Conservation (phyloP, 1,140 invertebrate genomes). For the Eupeodes corollae region DNA sequence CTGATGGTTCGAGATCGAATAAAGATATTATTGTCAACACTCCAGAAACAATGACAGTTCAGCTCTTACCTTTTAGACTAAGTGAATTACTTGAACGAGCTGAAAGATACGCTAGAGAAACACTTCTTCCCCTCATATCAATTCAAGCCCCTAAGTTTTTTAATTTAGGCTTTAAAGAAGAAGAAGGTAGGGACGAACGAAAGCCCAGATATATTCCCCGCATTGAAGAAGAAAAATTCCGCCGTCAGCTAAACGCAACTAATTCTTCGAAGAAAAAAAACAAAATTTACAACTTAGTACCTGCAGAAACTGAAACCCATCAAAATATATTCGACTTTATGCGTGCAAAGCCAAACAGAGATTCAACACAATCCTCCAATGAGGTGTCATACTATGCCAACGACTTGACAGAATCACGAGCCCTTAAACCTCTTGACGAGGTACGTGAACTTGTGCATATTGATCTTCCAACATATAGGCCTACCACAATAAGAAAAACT, state of each 20-base stretch:
- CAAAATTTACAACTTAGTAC: not conserved
- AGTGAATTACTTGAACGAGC: constrained; percentile 67
- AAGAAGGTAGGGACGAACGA: constrained; percentile 11
- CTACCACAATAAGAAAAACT: constrained; percentile 5
- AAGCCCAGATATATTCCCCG: constrained; percentile 35
- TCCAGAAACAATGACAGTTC: constrained; percentile 50
- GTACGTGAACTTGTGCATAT: constrained; percentile 28
- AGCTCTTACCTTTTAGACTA: constrained; percentile 62
- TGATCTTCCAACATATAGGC: constrained; percentile 31
- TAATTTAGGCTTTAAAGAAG: constrained; percentile 21
- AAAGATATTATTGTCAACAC: not conserved
- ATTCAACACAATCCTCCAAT: constrained; percentile 1
- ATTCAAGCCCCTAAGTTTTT: constrained; percentile 60
- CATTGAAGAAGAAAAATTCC: constrained; percentile 25
- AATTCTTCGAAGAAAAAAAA: not conserved
- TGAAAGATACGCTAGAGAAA: constrained; percentile 65
- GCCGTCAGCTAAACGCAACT: constrained; percentile 3
- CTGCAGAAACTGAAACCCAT: constrained; percentile 7
- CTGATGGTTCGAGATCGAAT: not conserved
- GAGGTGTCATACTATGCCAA: constrained; percentile 31
- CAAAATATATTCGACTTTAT: constrained; percentile 26
- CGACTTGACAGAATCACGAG: constrained; percentile 20
- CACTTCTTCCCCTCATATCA: constrained; percentile 58
- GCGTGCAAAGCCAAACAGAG: constrained; percentile 1
- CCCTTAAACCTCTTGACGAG: constrained; percentile 26